Conservation (phyloP, 2,113 vertebrate species). For the Eonycteris spelaea region DNA sequence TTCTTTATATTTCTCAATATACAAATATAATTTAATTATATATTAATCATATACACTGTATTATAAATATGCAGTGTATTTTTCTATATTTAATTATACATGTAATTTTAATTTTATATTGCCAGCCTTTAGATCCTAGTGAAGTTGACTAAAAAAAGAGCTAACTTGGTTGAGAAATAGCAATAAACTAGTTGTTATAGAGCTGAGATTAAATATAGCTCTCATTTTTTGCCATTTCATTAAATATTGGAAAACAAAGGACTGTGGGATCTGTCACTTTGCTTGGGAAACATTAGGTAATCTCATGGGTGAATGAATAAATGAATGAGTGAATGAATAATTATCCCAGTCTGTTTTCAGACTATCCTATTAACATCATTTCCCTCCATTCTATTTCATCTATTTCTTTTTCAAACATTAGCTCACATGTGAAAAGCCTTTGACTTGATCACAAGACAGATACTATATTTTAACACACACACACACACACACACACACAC, state of each 20-base stretch:
- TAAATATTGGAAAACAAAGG: neutral
- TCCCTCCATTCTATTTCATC: neutral
- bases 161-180: neutral
- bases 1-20: constrained; percentile 1
- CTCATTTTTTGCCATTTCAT: neutral
- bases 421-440: neutral
- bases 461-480: neutral
- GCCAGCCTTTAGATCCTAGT: neutral
- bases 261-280: neutral
- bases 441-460: neutral
- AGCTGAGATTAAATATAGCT: neutral
- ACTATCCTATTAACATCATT: neutral
- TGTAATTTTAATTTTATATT: neutral
- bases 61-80: neutral
- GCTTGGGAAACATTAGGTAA: neutral
- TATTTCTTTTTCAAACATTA: neutral
- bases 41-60: neutral
- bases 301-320: neutral
- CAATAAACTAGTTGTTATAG: neutral
- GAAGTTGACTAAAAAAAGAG: neutral
- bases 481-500: neutral
- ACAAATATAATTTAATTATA: neutral
- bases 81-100: neutral
- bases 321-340: neutral
- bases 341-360: neutral